Base-by-base conservation (phyloP, 2,797 vertebrate genomes). In the Gallinago nigripennis region DNA sequence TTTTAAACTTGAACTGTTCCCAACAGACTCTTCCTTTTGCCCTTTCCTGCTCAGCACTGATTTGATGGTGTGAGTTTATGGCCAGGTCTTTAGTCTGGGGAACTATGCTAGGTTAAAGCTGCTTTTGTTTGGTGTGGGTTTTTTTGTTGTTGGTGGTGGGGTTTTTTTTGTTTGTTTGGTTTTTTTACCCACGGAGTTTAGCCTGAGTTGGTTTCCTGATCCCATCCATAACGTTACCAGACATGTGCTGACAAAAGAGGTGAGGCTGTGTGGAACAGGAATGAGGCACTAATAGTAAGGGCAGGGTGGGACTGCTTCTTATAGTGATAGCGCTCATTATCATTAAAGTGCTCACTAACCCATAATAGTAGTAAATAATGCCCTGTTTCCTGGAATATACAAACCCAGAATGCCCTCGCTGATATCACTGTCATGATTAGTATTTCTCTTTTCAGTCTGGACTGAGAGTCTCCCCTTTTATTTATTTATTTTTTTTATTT, bases 161-260 rank as follows among this genome's bases (percentile, higher is more conserved):
- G 6, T 6, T 39, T 39, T 39, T 45, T 76, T 57, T 61, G 16
- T 4, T 17, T 48, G 24, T 23, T 25, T 72, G 31, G 30, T 30
- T 30, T 9, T 51, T 15, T 6, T 12, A 31, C 11, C 53, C 6
- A 3, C 0, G 1, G 25, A 28, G 8, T 31, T 85, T 28, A 45
- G 25, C 24, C 18, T 1, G 8, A 23, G 14, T 35, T 75, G 31
- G 9, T 65, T 78, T 83, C 63, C 76, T 78, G 43, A 19, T 72
- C 18, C 35, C 6, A 4, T 77, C 33, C 20, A 7, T 64, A 4
- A 2, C 6, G 11, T 79, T 54, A n/a, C 12, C 27, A 7, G 25
- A 28, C 14, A 2, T 5, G 14, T 71, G 51, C 68, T 78, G 72
- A 15, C 8, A 9, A 10, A n/a, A 43, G 35, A 39, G 39, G 31